A percentile compares a stretch with the other conserved stretches of the same genome.
These are phyloP conservation scores for Pica pica DNA, from an alignment of 2,113 vertebrate species.

Conservation along the genomic window DNA sequence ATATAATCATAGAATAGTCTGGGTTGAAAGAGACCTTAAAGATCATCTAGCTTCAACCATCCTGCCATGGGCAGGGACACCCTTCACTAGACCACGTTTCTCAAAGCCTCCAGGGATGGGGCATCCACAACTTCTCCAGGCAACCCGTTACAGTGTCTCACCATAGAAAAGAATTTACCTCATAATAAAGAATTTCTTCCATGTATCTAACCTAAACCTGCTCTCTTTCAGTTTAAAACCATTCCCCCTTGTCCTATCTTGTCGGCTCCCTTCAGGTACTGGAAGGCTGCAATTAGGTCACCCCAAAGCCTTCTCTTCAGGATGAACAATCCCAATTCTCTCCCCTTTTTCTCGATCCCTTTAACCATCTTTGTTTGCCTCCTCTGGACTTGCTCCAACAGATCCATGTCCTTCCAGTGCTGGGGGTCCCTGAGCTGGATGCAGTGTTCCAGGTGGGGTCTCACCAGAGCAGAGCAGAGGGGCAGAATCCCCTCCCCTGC, in stretches of 20 bases:
- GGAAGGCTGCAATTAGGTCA: neutral
- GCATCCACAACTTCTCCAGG: neutral
- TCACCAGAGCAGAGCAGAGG: neutral
- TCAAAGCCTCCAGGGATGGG: neutral
- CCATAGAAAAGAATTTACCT: neutral
- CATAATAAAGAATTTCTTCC: neutral
- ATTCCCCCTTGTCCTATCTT: neutral
- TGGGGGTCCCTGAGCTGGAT: neutral
- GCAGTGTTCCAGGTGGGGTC: neutral
- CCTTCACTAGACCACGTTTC: neutral
- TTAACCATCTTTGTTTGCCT: neutral
- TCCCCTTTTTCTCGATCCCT: neutral
- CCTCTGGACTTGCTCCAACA: neutral
- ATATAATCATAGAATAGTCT: neutral
- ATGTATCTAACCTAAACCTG: neutral
- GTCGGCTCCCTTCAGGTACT: neutral
- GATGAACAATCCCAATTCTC: neutral
- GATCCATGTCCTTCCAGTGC: neutral
- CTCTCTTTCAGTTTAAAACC: neutral
- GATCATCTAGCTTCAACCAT: fast-evolving
- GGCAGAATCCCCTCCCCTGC: neutral
- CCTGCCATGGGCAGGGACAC: neutral
- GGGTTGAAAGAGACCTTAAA: neutral
- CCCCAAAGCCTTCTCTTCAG: neutral
- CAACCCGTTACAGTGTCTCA: neutral